These are phyloP conservation scores for Leucosticte australis DNA, from an alignment of 2,113 vertebrate species.

Conservation along the genomic window DNA sequence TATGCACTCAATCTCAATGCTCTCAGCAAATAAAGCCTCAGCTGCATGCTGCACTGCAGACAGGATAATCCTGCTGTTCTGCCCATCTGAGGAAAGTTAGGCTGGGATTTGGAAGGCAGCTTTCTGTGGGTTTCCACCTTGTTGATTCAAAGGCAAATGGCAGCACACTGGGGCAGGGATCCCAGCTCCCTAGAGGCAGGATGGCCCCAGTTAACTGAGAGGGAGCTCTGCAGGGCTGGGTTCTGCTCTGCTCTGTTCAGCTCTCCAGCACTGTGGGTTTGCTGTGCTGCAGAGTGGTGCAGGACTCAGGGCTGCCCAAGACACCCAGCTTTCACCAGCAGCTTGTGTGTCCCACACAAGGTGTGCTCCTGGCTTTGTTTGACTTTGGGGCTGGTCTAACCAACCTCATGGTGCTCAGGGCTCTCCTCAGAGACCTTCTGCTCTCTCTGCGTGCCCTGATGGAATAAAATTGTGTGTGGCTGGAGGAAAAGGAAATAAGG, in stretches of 20 bases:
- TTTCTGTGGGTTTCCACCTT: background rate
- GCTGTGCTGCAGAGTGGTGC: background rate
- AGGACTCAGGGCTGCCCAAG: background rate
- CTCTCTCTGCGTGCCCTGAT: background rate
- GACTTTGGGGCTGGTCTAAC: background rate
- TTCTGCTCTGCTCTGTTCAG: background rate
- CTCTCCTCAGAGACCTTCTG: background rate
- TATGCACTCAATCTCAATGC: no score
- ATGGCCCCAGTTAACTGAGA: background rate
- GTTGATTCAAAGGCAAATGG: background rate
- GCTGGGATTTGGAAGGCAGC: background rate
- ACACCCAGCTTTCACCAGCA: accelerated
- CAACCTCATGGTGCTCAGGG: background rate
- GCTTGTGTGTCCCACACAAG: accelerated
- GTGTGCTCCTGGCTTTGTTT: background rate
- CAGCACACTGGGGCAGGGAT: background rate
- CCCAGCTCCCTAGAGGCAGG: background rate
- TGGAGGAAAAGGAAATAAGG: background rate
- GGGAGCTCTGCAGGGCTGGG: background rate
- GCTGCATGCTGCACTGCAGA: background rate
- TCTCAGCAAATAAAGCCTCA: background rate
- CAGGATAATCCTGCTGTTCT: background rate
- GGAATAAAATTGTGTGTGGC: background rate
- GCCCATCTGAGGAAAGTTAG: background rate
- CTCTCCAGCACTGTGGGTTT: background rate